Conservation (phyloP, 2,797 vertebrate species). For the Eleutherodactylus coqui region DNA sequence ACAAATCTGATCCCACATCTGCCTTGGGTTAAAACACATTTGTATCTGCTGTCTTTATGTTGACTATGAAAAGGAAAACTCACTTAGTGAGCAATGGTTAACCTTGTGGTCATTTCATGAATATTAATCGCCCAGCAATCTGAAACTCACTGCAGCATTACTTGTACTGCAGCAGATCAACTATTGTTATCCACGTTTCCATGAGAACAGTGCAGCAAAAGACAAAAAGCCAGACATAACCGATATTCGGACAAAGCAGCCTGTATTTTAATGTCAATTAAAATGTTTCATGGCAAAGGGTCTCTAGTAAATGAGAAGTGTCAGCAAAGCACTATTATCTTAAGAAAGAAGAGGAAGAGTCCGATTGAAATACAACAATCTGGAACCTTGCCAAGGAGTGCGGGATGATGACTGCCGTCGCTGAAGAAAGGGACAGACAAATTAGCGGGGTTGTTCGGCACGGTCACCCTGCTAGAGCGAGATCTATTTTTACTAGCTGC, state of each 20-base stretch:
- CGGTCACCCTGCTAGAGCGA: constrained; percentile 58
- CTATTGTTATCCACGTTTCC: constrained; percentile 80
- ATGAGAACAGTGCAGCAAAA: constrained; percentile 80
- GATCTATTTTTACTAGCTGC: constrained; percentile 57
- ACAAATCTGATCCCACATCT: not conserved
- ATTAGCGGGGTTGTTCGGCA: constrained; percentile 51
- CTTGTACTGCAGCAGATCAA: constrained; percentile 59
- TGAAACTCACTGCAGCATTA: constrained; percentile 58
- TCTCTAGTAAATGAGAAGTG: constrained; percentile 71
- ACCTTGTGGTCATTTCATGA: constrained; percentile 64
- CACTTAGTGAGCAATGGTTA: constrained; percentile 57
- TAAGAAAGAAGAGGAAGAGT: constrained; percentile 39
- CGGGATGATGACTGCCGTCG: constrained; percentile 51
- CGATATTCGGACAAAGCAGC: constrained; percentile 70
- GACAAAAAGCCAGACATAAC: constrained; percentile 75
- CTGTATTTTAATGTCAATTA: constrained; percentile 74
- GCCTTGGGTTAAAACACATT: not conserved
- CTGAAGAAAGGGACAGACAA: constrained; percentile 41
- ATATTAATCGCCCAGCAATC: constrained; percentile 64
- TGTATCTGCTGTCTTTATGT: not conserved
- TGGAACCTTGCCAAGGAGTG: constrained; percentile 42
- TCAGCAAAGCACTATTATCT: constrained; percentile 64
- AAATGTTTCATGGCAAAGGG: constrained; percentile 68
- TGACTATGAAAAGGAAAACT: constrained; percentile 63
- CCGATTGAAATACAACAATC: constrained; percentile 12